Evolutionary conservation across 2,113 vertebrate genomes (phyloP), one percentile per base, ranked within the genome.

Genomic region (Otis tarda): DNA sequence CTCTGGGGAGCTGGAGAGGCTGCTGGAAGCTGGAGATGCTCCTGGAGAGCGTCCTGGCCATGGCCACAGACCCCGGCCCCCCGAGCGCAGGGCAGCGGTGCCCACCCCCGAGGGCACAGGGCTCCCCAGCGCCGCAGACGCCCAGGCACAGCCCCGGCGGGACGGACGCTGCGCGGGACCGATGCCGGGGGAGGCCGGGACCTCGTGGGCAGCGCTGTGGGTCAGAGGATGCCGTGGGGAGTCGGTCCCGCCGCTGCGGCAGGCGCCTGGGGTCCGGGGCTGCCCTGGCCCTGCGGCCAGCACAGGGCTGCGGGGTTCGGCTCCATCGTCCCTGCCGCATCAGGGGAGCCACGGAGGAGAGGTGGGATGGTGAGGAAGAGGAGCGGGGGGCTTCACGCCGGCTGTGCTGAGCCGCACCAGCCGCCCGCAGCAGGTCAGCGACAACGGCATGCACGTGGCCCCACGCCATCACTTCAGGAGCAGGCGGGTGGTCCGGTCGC

Each of bases 161-260:
- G n/a, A 35, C 0, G 1, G 23, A 25, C 0, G 0, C 8, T 2
- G 4, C 2, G 15, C 49, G 1, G 0, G 2, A 23, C 7, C 0
- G 0, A 16, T 50, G 60, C 55, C 3, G 3, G 78, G 20, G 53
- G 22, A 74, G 31, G 37, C 25, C 4, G 45, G 30, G 50, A n/a
- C 23, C 9, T 13, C 4, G 1, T 0, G 1, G 71, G 35, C 14
- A 7, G 20, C 3, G 14, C 14, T 4, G 47, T 1, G 14, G 73
- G 16, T 21, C 85, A 31, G 63, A 15, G 63, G 76, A 10, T 22
- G 57, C 43, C 55, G 43, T 2, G 12, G 31, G 1, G 13, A 31
- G n/a, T 5, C 1, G 3, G 47, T 35, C 33, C 19, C 2, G 2
- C 50, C 28, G 57, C 37, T 4, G 0, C 0, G 2, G 60, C 47